Evolutionary conservation across 2,113 vertebrate genomes (phyloP), one percentile per base, ranked within the genome.

Genomic region (Nothoprocta perdicaria): DNA sequence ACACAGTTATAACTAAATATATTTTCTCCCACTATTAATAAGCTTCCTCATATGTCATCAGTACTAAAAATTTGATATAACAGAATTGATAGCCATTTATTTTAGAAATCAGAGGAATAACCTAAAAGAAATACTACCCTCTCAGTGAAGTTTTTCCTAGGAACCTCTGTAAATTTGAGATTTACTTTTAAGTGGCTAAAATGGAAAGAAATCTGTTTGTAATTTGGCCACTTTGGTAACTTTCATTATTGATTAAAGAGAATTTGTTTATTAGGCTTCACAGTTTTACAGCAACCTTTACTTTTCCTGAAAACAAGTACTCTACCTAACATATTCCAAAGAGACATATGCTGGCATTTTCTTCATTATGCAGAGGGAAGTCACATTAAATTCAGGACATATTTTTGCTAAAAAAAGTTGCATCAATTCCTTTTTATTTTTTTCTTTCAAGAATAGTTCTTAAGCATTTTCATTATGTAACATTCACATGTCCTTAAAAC

Each of bases 401-500:
- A 10, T 87, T 76, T 85, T 65, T 89, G 68, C 61, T 57, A 17
- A 50, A 33, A 48, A 80, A 80, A 61, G 10, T 17, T 11, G 13
- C 45, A 62, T 80, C 14, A 57, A 4, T 68, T 63, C 43, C 10
- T 0, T 4, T 27, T 67, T 84, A 74, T 62, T 33, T 48, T 63
- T 58, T 14, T 23, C 2, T 80, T 85, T 86, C 58, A 58, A 29
- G 38, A 84, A 24, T 41, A 41, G 6, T 46, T 91, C 48, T 68
- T 94, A 41, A 63, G 26, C n/a, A 57, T 83, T 88, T 1, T 26
- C 45, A 26, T 92, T 96, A 83, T 46, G 16, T 62, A 94, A 95
- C 38, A 2, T 79, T 86, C 33, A 14, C 17, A n/a, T 85, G 71
- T 80, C 60, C 60, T 60, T 62, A 53, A 77, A 81, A 69, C 10